A percentile compares a stretch with the other conserved stretches of the same genome.
These are phyloP conservation scores for Limulus polyphemus DNA, from an alignment of 2,888 invertebrate genomes.

Conservation along the genomic window DNA sequence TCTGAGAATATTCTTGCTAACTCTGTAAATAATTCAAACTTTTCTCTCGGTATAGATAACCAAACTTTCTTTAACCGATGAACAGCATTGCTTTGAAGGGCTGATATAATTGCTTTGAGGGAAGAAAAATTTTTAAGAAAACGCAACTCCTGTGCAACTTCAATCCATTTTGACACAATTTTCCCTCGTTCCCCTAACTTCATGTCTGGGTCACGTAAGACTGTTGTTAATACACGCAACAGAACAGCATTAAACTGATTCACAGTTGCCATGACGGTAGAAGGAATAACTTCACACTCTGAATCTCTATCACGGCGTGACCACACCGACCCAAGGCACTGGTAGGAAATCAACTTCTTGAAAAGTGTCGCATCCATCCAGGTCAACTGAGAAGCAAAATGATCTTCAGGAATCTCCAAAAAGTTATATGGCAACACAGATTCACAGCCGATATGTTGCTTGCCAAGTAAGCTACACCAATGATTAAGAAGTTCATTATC, in stretches of 20 bases:
- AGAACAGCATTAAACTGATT: slow-evolving; percentile 97
- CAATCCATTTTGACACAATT: slow-evolving; percentile 88
- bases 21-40: slow-evolving; percentile 80
- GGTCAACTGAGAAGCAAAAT: slow-evolving; percentile 95
- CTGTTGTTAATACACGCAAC: slow-evolving; percentile 83
- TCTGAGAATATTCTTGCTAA: slow-evolving; percentile 93
- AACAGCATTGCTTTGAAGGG: slow-evolving; percentile 85
- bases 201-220: slow-evolving; percentile 66
- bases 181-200: slow-evolving; percentile 69
- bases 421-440: slow-evolving; percentile 18
- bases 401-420: slow-evolving; percentile 55
- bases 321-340: slow-evolving; percentile 95
- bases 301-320: slow-evolving; percentile 63
- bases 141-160: slow-evolving; percentile 67
- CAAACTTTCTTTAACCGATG: slow-evolving; percentile 85
- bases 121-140: slow-evolving; percentile 96
- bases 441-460: no score
- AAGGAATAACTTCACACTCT: no score
- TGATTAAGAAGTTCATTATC: no score
- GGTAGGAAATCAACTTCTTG: slow-evolving; percentile 85
- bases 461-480: no score
- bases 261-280: slow-evolving; percentile 76
- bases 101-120: slow-evolving; percentile 89
- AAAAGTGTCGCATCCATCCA: slow-evolving; percentile 89
- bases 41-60: slow-evolving; percentile 56